Evolutionary conservation across 2,888 invertebrate genomes (phyloP), one percentile per base, ranked within the genome.

Genomic region (Mechanitis messenoides): DNA sequence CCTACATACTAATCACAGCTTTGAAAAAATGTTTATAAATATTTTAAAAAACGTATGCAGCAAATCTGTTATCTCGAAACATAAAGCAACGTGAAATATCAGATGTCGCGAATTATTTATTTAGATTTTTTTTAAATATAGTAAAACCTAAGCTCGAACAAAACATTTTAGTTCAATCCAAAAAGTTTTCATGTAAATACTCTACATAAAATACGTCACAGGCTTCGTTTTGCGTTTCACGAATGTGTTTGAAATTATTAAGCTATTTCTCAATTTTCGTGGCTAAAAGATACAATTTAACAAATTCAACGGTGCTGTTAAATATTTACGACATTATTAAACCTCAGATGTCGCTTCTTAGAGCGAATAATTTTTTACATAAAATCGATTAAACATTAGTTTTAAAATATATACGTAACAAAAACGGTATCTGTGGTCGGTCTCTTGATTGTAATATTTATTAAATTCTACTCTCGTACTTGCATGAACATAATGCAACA

Each of bases 81-180:
- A 62, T 63, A 58, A 60, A 67, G 59, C 58, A 58, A 55, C 59
- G 65, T 56, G 53, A 65, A 68, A 67, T 63, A 67, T 59, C 63
- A 58, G 53, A 65, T 61, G 58, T 55, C 53, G 58, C 53, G 61
- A 61, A 62, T 68, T 68, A 68, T 68, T 65, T 68, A 63, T 67
- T 68, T 61, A 65, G 57, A 60, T 67, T 68, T 67, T 65, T 59
- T 31, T 31, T 55, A 58, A 65, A 46, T 45, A 57, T 62, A 68
- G 67, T 64, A 58, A 63, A 70, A 68, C 63, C 69, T 69, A 70
- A 70, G 67, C 70, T 56, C 63, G 65, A 67, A 66, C 69, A 68
- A 69, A 69, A 69, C 66, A 69, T 68, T 69, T 67, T 70, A 69
- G 70, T 69, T 67, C 64, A 65, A 64, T 65, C 59, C 61, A 54